These are phyloP conservation scores for Hydroisotoma schaefferi DNA, from an alignment of 2,888 invertebrate species.

Conservation along the genomic window DNA sequence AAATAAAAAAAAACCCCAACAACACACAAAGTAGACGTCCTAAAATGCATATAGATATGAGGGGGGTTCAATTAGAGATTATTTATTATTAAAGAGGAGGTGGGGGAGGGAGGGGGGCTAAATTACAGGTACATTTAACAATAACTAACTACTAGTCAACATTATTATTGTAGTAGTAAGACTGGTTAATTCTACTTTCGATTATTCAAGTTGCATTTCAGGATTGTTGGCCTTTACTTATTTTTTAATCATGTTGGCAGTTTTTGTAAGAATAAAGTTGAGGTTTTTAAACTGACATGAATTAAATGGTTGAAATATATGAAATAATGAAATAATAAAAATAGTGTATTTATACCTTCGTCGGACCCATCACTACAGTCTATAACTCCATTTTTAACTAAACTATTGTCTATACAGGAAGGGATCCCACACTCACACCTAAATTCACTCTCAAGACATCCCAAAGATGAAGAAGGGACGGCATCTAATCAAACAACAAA, in stretches of 20 bases:
- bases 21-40: not conserved
- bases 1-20: not conserved
- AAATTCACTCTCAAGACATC: constrained; percentile 53
- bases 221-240: not conserved
- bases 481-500: no score
- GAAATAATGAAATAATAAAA: no score
- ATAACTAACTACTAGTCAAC: not conserved
- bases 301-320: no score
- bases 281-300: no score
- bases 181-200: not conserved
- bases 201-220: not conserved
- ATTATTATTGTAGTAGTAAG: not conserved
- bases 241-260: not conserved
- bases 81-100: no score
- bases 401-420: constrained; percentile 51
- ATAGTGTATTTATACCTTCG: no score
- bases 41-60: not conserved
- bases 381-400: constrained; percentile 52
- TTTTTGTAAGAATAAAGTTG: no score
- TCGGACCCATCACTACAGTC: constrained; percentile 55
- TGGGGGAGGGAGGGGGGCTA: no score
- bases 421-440: constrained; percentile 54
- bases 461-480: no score
- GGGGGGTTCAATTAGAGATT: no score
- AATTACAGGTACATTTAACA: not conserved